Base-by-base conservation (phyloP, 2,888 invertebrate genomes). In the Sceliomorpha sp. region DNA sequence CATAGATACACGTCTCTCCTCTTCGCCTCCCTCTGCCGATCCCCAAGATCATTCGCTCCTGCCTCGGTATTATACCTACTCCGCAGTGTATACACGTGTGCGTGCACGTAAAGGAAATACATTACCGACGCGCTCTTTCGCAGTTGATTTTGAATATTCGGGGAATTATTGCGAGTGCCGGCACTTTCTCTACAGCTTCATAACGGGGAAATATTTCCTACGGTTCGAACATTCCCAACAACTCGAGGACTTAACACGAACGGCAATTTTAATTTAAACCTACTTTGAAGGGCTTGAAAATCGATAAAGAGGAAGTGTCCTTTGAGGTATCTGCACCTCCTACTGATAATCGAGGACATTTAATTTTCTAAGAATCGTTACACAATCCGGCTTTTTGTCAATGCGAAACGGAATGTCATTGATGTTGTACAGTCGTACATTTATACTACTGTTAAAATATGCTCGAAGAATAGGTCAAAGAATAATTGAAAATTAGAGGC, bases 1-100 rank as follows among this genome's bases (percentile, higher is more conserved):
- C 69, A 69, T 69, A 69, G 59, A 69, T 69, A 58, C 27, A 40
- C 51, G 47, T 66, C 39, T 27, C 31, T 48, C 24, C 55, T 14
- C 14, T 27, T 32, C 36, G 44, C 20, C 48, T 39, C 39, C 27
- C 26, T 5, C 5, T 5, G 5, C 2, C 20, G 29, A 29, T 29
- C 29, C 29, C 9, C 31, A 15, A n/a, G 10, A 15, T 9, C 26
- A 8, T 42, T n/a, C 13, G 6, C 1, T 9, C 7, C 31, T 29
- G 44, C 10, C 17, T 26, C 10, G 15, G 9, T 13, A 31, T 31
- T 44, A 31, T 15, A 15, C 44, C 31, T 15, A 15, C 9, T 13
- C 12, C 4, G 20, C 13, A n/a, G n/a, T n/a, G n/a, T n/a, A n/a
- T n/a, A n/a, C n/a, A n/a, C n/a, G n/a, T n/a, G n/a, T n/a, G 13